These are phyloP conservation scores for Athalia circularis DNA, from an alignment of 2,888 invertebrate species.

Conservation along the genomic window DNA sequence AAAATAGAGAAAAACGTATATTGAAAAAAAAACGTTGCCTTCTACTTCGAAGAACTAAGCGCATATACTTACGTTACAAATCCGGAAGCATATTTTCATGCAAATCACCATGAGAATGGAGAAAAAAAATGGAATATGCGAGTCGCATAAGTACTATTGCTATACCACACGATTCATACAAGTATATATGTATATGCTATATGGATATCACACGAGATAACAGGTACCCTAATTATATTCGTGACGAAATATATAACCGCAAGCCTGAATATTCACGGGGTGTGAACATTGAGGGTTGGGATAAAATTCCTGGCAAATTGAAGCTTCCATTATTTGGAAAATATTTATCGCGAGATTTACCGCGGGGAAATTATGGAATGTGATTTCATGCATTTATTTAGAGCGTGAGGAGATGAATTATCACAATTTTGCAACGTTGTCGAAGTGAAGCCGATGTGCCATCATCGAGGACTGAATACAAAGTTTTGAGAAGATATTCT, in stretches of 20 bases:
- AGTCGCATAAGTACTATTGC: too few relatives aligned
- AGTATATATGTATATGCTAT: neutral
- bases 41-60: too few relatives aligned
- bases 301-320: conserved; percentile 15
- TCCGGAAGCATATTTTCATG: neutral
- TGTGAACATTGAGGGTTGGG: neutral
- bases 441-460: too few relatives aligned
- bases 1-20: neutral
- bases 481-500: too few relatives aligned
- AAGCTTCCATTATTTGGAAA: conserved; percentile 11
- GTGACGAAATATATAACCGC: conserved; percentile 21
- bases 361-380: neutral
- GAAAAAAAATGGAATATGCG: too few relatives aligned
- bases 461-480: too few relatives aligned
- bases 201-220: neutral
- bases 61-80: neutral
- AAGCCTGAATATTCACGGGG: conserved; percentile 7
- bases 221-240: neutral
- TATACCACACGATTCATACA: too few relatives aligned
- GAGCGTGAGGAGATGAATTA: neutral
- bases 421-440: neutral
- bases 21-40: neutral
- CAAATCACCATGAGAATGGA: neutral
- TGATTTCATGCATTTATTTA: neutral
- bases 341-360: conserved; percentile 3